A percentile compares a stretch with the other conserved stretches of the same genome.
Evolutionary conservation across 2,113 vertebrate genomes (phyloP).

Genomic region (Picathartes gymnocephalus): DNA sequence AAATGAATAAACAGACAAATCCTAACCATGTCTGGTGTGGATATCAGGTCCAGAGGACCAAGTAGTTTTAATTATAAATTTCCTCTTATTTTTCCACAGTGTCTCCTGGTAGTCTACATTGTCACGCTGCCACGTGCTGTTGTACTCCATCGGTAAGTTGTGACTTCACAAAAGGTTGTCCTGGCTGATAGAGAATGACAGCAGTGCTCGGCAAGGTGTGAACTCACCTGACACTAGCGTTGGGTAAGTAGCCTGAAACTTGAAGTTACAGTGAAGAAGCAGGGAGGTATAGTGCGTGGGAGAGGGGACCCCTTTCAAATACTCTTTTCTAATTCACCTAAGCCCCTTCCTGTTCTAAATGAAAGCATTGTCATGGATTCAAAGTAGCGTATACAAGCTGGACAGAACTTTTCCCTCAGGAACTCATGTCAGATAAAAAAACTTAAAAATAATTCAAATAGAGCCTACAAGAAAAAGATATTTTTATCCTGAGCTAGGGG

Average conservation of each 20-base stretch:
- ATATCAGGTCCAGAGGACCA: neutral
- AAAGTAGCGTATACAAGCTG: neutral
- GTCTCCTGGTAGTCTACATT: neutral
- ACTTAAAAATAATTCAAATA: neutral
- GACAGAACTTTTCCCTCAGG: neutral
- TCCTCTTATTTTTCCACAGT: neutral
- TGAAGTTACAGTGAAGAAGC: neutral
- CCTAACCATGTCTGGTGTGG: neutral
- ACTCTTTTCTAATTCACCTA: neutral
- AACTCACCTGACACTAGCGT: neutral
- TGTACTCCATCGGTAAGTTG: neutral
- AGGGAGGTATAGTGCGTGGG: neutral
- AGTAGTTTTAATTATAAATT: neutral
- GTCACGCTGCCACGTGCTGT: neutral
- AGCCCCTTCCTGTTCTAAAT: neutral
- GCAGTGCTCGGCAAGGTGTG: neutral
- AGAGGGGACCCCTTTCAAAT: neutral
- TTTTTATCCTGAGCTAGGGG: neutral
- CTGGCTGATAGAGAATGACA: neutral
- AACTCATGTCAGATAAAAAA: neutral
- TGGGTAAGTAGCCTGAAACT: neutral
- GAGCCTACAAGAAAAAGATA: neutral
- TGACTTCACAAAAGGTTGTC: neutral
- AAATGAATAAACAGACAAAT: neutral
- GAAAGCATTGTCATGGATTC: neutral